A percentile compares a stretch with the other conserved stretches of the same genome.
These are phyloP conservation scores for Cotesia typhae DNA, from an alignment of 1,140 invertebrate genomes.

Conservation along the genomic window DNA sequence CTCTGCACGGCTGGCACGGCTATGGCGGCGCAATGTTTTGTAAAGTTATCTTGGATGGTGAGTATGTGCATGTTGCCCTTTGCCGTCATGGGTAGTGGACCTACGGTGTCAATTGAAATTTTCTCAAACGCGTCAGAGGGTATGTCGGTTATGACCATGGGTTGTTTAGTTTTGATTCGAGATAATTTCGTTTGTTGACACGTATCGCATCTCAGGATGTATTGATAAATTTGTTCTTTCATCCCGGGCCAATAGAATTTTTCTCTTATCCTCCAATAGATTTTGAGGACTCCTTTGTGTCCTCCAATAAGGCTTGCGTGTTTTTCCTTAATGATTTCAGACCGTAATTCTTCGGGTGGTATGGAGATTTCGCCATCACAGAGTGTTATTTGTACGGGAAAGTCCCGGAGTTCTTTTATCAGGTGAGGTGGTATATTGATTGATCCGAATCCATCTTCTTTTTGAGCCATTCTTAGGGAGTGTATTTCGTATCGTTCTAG, in stretches of 20 bases:
- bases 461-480: too few relatives aligned
- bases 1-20: constrained; percentile 45
- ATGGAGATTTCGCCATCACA: constrained; percentile 15
- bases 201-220: not conserved
- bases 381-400: not conserved
- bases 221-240: not conserved
- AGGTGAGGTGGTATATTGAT: too few relatives aligned
- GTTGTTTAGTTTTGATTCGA: constrained; percentile 12
- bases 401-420: too few relatives aligned
- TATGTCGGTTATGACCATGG: constrained; percentile 23
- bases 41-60: constrained; percentile 48
- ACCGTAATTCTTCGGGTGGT: not conserved
- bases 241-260: constrained; percentile 11
- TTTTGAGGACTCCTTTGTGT: constrained; percentile 31
- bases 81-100: constrained; percentile 5
- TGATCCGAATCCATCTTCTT: too few relatives aligned
- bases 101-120: not conserved
- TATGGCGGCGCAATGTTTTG: constrained; percentile 44
- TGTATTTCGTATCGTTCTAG: too few relatives aligned
- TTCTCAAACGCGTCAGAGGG: constrained; percentile 36
- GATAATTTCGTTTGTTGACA: constrained; percentile 13
- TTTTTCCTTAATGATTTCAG: constrained; percentile 29
- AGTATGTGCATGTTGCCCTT: constrained; percentile 30
- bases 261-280: constrained; percentile 3
- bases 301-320: constrained; percentile 21